Evolutionary conservation across 1,140 invertebrate species (phyloP).

Genomic region (Rhopalosiphum maidis): DNA sequence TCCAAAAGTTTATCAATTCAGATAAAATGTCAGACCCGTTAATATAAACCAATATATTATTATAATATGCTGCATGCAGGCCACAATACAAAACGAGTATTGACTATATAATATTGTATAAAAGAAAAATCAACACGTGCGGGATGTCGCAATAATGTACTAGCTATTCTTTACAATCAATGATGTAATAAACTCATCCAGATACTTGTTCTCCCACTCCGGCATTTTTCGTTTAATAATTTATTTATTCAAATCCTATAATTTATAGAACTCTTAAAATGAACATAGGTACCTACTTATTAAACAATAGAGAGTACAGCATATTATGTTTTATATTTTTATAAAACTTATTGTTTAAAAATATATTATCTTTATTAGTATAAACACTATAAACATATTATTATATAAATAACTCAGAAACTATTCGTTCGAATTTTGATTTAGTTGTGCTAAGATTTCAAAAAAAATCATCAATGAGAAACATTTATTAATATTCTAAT

Average conservation of each 20-base stretch:
- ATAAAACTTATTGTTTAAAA: not conserved
- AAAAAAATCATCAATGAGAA: too few relatives aligned
- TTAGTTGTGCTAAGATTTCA: too few relatives aligned
- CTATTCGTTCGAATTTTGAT: too few relatives aligned
- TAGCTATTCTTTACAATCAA: not conserved
- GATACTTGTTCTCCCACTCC: not conserved
- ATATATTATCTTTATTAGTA: not conserved
- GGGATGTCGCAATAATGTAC: not conserved
- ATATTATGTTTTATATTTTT: too few relatives aligned
- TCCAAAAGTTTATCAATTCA: not conserved
- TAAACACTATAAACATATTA: too few relatives aligned
- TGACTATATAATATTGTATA: not conserved
- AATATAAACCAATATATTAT: not conserved
- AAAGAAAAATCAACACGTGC: not conserved
- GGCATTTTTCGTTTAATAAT: too few relatives aligned
- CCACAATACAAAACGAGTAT: not conserved
- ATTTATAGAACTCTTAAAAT: too few relatives aligned
- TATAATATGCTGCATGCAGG: not conserved
- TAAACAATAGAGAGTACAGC: too few relatives aligned
- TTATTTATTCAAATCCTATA: too few relatives aligned
- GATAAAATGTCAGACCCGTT: not conserved
- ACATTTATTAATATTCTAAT: too few relatives aligned
- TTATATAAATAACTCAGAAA: too few relatives aligned
- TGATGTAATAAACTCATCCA: not conserved
- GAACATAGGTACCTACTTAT: too few relatives aligned